phyloP scores from a whole-genome alignment of 2,113 vertebrate genomes.

The Corvus moneduloides region DNA sequence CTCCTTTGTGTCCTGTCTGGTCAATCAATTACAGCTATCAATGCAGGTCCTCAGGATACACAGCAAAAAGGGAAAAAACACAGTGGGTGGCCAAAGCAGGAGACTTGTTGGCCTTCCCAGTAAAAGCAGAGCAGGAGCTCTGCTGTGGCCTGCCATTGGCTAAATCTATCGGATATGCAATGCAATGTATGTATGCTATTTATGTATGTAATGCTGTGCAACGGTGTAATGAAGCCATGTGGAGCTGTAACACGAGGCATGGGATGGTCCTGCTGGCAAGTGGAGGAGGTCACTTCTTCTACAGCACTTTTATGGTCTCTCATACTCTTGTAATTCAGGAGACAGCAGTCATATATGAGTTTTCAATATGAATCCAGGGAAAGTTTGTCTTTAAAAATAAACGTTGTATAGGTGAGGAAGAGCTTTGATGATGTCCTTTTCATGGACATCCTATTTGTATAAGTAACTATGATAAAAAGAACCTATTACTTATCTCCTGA shows the following conservation, averaged over 20 bases:
- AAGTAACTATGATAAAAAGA: background rate
- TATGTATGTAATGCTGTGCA: background rate
- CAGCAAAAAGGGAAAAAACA: slow-evolving; percentile 9
- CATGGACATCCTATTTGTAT: background rate
- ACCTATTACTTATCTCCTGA: background rate
- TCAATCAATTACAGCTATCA: background rate
- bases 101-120: background rate
- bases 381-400: background rate
- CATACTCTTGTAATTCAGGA: background rate
- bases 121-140: background rate
- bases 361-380: background rate
- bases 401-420: background rate
- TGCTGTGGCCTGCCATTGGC: background rate
- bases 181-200: background rate
- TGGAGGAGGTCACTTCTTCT: background rate
- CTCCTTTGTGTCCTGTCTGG: background rate
- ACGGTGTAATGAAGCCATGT: accelerated
- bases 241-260: background rate
- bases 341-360: background rate
- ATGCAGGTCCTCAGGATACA: slow-evolving; percentile 26
- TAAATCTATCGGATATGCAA: background rate
- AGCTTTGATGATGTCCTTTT: background rate
- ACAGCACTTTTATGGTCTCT: background rate
- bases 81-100: background rate
- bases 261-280: background rate